These are phyloP conservation scores for Notospermus geniculatus DNA, from an alignment of 1,140 invertebrate genomes.

Conservation along the genomic window DNA sequence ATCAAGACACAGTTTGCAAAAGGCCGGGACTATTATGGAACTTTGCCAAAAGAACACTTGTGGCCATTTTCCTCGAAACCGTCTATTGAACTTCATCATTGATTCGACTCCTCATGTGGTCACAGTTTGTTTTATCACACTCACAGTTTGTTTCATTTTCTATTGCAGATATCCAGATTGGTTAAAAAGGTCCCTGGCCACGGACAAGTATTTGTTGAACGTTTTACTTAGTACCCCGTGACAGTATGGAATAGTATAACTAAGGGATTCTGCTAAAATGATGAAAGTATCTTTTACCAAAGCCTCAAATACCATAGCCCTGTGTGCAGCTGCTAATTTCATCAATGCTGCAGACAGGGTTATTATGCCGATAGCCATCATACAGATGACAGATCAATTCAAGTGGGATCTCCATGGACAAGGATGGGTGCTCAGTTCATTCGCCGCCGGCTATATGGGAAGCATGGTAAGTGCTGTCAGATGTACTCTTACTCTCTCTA, in stretches of 20 bases:
- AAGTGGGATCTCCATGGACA: conserved; percentile 73
- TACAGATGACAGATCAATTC: conserved; percentile 73
- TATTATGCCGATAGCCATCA: conserved; percentile 78
- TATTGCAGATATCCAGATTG: too few relatives aligned
- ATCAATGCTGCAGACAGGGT: conserved; percentile 78
- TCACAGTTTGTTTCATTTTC: too few relatives aligned
- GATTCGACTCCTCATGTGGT: too few relatives aligned
- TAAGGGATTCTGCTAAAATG: background rate
- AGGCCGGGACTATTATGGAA: too few relatives aligned
- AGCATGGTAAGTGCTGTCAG: conserved; percentile 64
- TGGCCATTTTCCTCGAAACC: too few relatives aligned
- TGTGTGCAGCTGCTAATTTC: conserved; percentile 75
- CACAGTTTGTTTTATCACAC: too few relatives aligned
- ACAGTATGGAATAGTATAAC: background rate
- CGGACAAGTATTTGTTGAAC: too few relatives aligned
- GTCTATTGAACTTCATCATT: too few relatives aligned
- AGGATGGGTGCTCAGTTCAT: conserved; percentile 77
- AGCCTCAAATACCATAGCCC: conserved; percentile 62
- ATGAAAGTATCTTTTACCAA: conserved; percentile 34
- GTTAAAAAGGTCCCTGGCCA: too few relatives aligned
- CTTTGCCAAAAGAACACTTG: too few relatives aligned
- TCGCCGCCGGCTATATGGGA: conserved; percentile 77
- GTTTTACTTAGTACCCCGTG: too few relatives aligned
- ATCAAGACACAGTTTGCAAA: too few relatives aligned
- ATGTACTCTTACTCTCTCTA: background rate